A percentile compares a stretch with the other conserved stretches of the same genome.
These are phyloP conservation scores for Parnassius smintheus DNA, from an alignment of 2,888 invertebrate genomes.

Conservation along the genomic window DNA sequence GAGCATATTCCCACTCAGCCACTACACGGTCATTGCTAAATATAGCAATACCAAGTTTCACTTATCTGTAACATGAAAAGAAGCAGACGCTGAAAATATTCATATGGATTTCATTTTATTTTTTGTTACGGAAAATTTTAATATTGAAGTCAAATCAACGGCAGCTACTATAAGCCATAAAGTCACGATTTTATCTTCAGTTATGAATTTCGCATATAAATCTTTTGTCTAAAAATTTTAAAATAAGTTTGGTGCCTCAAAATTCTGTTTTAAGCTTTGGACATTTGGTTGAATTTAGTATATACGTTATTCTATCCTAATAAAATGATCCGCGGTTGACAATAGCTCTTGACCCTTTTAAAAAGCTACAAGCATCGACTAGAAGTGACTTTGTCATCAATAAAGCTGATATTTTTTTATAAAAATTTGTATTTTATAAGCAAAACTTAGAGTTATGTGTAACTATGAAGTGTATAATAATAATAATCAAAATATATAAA, in stretches of 20 bases:
- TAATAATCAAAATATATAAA: too few relatives aligned
- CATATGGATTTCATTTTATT: too few relatives aligned
- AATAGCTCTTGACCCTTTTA: slow-evolving; percentile 23
- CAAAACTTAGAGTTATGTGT: too few relatives aligned
- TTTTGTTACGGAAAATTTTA: too few relatives aligned
- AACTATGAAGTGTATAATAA: too few relatives aligned
- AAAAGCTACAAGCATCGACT: slow-evolving; percentile 2
- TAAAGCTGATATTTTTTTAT: neutral
- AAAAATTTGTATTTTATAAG: too few relatives aligned
- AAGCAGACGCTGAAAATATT: too few relatives aligned
- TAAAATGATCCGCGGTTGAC: slow-evolving; percentile 20
- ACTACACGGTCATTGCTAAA: too few relatives aligned
- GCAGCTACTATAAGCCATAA: neutral
- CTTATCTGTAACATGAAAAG: too few relatives aligned
- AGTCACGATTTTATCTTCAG: slow-evolving; percentile 4
- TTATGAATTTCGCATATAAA: slow-evolving; percentile 18
- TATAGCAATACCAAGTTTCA: too few relatives aligned
- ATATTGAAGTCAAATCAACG: too few relatives aligned
- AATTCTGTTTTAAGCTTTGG: neutral
- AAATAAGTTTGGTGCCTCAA: neutral
- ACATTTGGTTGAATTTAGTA: neutral
- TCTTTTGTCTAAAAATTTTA: slow-evolving; percentile 16
- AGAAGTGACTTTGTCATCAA: slow-evolving; percentile 9
- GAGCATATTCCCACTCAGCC: too few relatives aligned
- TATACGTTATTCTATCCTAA: neutral